A percentile compares a stretch with the other conserved stretches of the same genome.
Evolutionary conservation across 2,113 vertebrate genomes (phyloP).

Genomic region (Phocoena sinus): DNA sequence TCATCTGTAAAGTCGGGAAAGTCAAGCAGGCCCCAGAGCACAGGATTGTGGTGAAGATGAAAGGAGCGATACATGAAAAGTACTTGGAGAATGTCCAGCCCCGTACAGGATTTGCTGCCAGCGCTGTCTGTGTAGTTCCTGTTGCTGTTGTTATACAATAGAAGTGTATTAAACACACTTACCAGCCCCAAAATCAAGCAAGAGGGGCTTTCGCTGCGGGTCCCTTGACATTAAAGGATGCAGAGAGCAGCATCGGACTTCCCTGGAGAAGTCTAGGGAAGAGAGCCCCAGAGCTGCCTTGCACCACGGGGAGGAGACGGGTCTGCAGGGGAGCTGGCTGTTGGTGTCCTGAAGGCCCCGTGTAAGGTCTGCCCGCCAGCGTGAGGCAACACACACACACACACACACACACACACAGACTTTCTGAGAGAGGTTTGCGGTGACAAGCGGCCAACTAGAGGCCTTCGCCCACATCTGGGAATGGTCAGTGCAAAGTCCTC

Average conservation of each 20-base stretch:
- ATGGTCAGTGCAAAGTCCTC: neutral
- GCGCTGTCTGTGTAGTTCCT: rapidly evolving
- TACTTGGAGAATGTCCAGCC: rapidly evolving
- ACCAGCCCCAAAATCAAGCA: neutral
- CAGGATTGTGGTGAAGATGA: neutral
- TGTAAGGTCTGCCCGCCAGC: neutral
- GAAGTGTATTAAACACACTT: neutral
- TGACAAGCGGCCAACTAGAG: neutral
- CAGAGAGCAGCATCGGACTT: neutral
- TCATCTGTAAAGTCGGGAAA: neutral
- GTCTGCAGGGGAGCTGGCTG: neutral
- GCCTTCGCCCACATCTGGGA: neutral
- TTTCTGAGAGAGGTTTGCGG: neutral
- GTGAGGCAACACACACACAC: too few species aligned
- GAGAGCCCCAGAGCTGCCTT: neutral
- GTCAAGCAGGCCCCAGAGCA: too few species aligned
- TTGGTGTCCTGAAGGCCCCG: neutral
- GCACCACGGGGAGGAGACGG: rapidly evolving
- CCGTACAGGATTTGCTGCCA: rapidly evolving
- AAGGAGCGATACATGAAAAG: neutral
- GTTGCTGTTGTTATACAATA: rapidly evolving
- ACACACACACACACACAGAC: too few species aligned
- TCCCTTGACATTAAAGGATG: neutral
- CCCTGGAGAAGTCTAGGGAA: neutral
- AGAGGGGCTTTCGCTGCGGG: neutral